Evolutionary conservation across 2,888 invertebrate genomes (phyloP).

Genomic region (Perithous albicinctus): DNA sequence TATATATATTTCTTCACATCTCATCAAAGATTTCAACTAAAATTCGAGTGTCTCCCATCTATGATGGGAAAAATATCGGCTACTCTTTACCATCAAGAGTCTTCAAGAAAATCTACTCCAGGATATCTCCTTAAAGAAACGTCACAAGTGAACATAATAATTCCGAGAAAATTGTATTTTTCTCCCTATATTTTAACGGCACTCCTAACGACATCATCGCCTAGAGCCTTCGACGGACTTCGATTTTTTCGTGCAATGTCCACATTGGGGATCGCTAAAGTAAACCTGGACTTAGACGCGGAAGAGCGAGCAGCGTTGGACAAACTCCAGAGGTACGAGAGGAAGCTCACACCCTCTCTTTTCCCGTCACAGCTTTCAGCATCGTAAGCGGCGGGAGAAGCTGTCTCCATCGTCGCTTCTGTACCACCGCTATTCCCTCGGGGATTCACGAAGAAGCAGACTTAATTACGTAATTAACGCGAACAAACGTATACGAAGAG

Average conservation of each 20-base stretch:
- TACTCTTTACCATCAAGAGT: no score
- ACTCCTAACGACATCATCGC: neutral
- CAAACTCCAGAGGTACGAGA: constrained; percentile 69
- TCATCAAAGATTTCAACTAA: no score
- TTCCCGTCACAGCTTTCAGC: constrained; percentile 36
- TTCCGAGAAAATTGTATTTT: constrained; percentile 9
- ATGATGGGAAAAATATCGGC: no score
- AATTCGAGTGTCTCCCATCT: no score
- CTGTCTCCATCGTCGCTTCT: constrained; percentile 28
- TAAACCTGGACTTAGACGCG: constrained; percentile 38
- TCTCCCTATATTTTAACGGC: neutral
- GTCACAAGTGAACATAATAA: constrained; percentile 11
- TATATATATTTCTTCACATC: no score
- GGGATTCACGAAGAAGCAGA: constrained; percentile 60
- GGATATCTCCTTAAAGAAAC: no score
- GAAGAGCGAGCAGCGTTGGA: constrained; percentile 61
- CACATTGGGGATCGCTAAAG: constrained; percentile 58
- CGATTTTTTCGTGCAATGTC: constrained; percentile 57
- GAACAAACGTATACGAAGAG: constrained; percentile 62
- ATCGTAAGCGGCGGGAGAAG: constrained; percentile 16
- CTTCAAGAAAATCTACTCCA: no score
- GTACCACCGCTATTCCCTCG: constrained; percentile 37
- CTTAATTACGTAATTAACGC: constrained; percentile 67
- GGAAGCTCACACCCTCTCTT: constrained; percentile 48
- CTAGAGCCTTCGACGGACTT: constrained; percentile 33